A percentile compares a stretch with the other conserved stretches of the same genome.
Evolutionary conservation across 2,797 vertebrate genomes (phyloP).

Genomic region (Aplochiton taeniatus): DNA sequence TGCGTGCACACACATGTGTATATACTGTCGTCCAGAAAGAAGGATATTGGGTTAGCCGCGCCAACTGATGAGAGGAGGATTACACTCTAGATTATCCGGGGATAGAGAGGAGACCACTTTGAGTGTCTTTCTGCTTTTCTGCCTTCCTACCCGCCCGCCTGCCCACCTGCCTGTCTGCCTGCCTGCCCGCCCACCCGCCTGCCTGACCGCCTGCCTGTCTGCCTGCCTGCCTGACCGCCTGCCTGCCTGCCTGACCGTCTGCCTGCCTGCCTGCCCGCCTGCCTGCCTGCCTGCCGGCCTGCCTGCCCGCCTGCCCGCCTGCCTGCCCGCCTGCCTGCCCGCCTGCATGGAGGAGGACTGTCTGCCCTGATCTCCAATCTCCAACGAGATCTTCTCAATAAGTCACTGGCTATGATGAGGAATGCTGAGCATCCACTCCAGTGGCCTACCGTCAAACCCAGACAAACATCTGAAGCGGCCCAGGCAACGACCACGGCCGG

Average conservation of each 20-base stretch:
- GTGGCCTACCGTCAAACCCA: conserved; percentile 36
- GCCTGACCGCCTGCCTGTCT: too few species aligned
- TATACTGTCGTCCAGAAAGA: conserved; percentile 44
- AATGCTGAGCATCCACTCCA: background rate
- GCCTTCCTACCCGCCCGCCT: too few species aligned
- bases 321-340: too few species aligned
- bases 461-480: conserved; percentile 22
- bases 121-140: too few species aligned
- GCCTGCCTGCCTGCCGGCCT: too few species aligned
- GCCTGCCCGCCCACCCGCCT: too few species aligned
- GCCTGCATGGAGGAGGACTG: conserved; percentile 36
- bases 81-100: conserved; percentile 60
- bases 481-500: background rate
- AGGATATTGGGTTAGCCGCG: conserved; percentile 57
- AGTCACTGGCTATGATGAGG: conserved; percentile 34
- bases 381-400: conserved; percentile 59
- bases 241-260: too few species aligned
- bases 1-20: conserved; percentile 10
- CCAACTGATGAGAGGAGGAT: conserved; percentile 60
- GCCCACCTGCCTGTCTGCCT: too few species aligned
- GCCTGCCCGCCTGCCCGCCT: too few species aligned
- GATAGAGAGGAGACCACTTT: conserved; percentile 53
- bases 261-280: too few species aligned
- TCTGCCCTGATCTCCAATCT: conserved; percentile 41
- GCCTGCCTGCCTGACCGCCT: too few species aligned